Evolutionary conservation across 2,888 invertebrate genomes (phyloP).

Genomic region (Scaptomyza polygonia): DNA sequence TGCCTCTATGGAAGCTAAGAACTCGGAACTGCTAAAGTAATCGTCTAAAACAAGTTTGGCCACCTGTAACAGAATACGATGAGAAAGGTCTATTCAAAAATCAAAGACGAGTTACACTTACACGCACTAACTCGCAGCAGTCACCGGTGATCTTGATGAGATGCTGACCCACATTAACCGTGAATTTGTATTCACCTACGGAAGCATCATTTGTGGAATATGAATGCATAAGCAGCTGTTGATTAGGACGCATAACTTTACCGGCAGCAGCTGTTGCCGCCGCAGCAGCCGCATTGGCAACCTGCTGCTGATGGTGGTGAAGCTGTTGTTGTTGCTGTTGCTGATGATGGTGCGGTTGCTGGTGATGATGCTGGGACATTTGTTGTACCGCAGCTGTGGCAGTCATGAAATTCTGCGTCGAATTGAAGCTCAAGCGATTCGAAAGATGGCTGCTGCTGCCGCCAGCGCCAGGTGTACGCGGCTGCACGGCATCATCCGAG

Average conservation of each 20-base stretch:
- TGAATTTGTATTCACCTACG: conserved; percentile 94
- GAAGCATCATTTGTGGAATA: conserved; percentile 93
- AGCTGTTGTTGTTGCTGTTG: conserved; percentile 62
- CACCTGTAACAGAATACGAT: conserved; percentile 85
- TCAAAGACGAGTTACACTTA: conserved; percentile 83
- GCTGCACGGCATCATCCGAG: conserved; percentile 84
- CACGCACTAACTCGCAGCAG: conserved; percentile 93
- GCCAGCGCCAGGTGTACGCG: conserved; percentile 70
- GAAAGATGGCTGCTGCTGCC: conserved; percentile 76
- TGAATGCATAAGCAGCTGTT: conserved; percentile 88
- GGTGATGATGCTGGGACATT: conserved; percentile 70
- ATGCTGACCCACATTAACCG: conserved; percentile 92
- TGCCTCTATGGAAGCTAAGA: conserved; percentile 84
- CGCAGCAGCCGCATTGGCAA: conserved; percentile 67
- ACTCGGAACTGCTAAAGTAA: conserved; percentile 87
- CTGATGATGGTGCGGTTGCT: conserved; percentile 62
- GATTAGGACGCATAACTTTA: conserved; percentile 83
- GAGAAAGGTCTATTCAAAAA: not conserved
- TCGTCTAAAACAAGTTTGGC: conserved; percentile 95
- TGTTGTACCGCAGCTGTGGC: conserved; percentile 79
- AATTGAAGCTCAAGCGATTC: conserved; percentile 83
- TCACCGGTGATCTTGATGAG: conserved; percentile 93
- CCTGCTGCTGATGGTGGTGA: conserved; percentile 51
- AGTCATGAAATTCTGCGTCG: conserved; percentile 83
- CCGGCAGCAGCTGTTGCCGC: conserved; percentile 81